A percentile compares a stretch with the other conserved stretches of the same genome.
Conservation (phyloP, 2,797 vertebrate species). For the Catamblyrhynchus diadema region DNA sequence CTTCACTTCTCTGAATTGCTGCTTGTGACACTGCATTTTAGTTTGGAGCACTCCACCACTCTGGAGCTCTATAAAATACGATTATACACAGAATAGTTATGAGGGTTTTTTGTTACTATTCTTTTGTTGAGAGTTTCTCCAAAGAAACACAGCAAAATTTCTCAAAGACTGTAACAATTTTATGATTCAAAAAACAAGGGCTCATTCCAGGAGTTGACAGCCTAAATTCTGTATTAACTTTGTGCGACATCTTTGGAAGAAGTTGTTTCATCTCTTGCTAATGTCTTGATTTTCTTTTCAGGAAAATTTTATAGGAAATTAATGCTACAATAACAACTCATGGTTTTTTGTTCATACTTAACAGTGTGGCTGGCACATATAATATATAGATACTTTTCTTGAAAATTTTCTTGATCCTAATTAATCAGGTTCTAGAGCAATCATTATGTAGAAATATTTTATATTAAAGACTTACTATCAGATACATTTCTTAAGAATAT, state of each 20-base stretch:
- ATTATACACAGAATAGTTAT: background rate
- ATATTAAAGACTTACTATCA: background rate
- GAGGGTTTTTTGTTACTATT: fast-evolving
- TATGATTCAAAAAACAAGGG: background rate
- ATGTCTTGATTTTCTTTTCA: background rate
- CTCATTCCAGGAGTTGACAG: background rate
- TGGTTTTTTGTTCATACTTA: background rate
- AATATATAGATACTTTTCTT: background rate
- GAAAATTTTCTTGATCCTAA: background rate
- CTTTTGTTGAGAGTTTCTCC: background rate
- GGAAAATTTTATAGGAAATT: background rate
- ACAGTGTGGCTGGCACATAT: background rate
- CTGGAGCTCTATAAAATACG: background rate
- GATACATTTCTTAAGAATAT: background rate
- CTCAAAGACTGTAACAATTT: background rate
- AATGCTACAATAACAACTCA: background rate
- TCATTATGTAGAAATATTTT: background rate
- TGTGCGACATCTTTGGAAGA: background rate
- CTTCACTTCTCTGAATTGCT: background rate
- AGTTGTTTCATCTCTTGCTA: background rate
- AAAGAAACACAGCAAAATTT: background rate
- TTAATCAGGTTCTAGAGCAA: background rate
- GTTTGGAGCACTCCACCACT: background rate
- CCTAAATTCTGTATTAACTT: background rate
- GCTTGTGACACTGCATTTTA: background rate